phyloP scores from a whole-genome alignment of 37 sponge, comb jelly and placozoan species.

The Ephydatia muelleri region DNA sequence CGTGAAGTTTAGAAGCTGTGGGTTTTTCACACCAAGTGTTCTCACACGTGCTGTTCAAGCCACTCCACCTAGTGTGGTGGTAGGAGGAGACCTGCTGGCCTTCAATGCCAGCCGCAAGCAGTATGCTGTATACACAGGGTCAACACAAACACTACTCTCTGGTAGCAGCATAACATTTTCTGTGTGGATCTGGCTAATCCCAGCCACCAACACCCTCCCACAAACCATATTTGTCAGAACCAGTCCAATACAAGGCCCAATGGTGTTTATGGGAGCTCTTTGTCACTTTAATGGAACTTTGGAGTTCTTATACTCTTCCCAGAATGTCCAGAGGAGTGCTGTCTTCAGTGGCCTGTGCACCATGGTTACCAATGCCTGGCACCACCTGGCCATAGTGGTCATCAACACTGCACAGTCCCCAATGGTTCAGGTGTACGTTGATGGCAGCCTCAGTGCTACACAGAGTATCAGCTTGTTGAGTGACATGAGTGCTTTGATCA shows the following conservation, averaged over 20 bases:
- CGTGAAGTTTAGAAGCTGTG: not conserved
- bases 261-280: constrained; percentile 24
- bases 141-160: not conserved
- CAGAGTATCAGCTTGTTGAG: constrained; percentile 2
- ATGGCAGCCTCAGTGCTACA: constrained; percentile 29
- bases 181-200: constrained; percentile 60
- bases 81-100: constrained; percentile 15
- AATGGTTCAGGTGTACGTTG: constrained; percentile 44
- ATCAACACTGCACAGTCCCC: constrained; percentile 3
- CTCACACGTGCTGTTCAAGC: not conserved
- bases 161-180: constrained; percentile 35
- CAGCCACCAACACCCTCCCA: constrained; percentile 4
- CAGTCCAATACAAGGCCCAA: not conserved
- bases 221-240: constrained; percentile 57
- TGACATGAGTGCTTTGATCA: constrained; percentile 19
- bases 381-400: constrained; percentile 65
- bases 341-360: constrained; percentile 31
- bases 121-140: constrained; percentile 14
- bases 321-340: constrained; percentile 3
- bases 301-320: constrained; percentile 31
- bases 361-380: constrained; percentile 51
- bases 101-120: constrained; percentile 30
- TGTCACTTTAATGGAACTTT: constrained; percentile 31
- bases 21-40: not conserved
- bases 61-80: not conserved